Evolutionary conservation across 1,140 invertebrate species (phyloP), one percentile per base, ranked within the genome.

Genomic region (Oreohelix idahoensis): DNA sequence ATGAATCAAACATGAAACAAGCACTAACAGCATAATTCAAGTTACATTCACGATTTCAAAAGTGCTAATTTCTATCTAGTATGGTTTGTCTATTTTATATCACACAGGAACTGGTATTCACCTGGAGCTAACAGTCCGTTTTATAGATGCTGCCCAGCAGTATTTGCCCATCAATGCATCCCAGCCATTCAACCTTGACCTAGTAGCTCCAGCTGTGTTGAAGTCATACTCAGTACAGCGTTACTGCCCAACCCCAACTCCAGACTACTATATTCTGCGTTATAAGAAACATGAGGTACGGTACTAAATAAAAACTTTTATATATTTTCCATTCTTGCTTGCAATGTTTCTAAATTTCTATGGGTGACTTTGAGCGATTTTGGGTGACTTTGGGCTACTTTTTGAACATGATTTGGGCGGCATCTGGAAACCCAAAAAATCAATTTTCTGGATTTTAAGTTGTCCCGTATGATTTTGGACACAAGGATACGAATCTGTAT

Each of bases 161-260:
- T 87, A 88, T 76, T 69, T 86, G 29, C 89, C 89, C 0, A 84
- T 86, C 17, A 82, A 88, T 75, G 81, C 83, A 42, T 32, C 75
- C 15, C 38, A 77, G 35, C 76, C 84, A 53, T 77, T 87, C 58
- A 87, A 85, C 63, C 53, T 87, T 11, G 74, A 84, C 20, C 70
- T 79, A 11, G 83, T 49, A 26, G 66, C 77, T 17, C 82, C 82
- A 23, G 39, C 79, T 15, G 51, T 81, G 13, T 66, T 83, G 35
- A 79, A 80, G 45, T 84, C 77, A 26, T 77, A 58, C 49, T 53
- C 85, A 15, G 71, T 87, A 26, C 79, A 83, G 10, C 86, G 80
- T 26, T 88, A 86, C 83, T 90, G 89, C 81, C 87, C 86, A 5
- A 83, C 86, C 36, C 88, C 89, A 29, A 79, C 89, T 5, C 88